phyloP scores from a whole-genome alignment of 2,113 vertebrate genomes.

The Vulpes lagopus region DNA sequence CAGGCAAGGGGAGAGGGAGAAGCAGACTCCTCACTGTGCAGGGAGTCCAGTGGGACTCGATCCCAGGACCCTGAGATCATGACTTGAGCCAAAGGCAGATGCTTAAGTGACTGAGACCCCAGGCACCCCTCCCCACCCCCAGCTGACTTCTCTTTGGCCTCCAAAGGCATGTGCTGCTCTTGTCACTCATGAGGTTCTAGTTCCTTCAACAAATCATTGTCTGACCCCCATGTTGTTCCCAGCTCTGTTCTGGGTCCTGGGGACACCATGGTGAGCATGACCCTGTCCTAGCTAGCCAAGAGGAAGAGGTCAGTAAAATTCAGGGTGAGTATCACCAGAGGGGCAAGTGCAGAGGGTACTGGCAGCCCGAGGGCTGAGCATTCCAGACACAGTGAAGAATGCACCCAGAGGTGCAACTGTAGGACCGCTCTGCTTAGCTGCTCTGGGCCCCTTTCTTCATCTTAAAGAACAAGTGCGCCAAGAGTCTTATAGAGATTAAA shows the following conservation, averaged over 20 bases:
- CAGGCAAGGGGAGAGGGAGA: too few species aligned
- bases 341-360: not conserved
- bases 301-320: not conserved
- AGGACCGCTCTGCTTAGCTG: not conserved
- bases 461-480: not conserved
- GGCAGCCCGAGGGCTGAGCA: not conserved
- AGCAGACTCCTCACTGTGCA: too few species aligned
- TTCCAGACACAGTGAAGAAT: fast-evolving
- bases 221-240: not conserved
- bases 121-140: too few species aligned
- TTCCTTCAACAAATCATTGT: not conserved
- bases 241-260: not conserved
- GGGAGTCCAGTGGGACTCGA: too few species aligned
- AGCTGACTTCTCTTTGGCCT: too few species aligned
- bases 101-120: too few species aligned
- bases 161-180: not conserved
- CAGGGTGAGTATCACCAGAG: fast-evolving
- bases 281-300: not conserved
- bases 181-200: fast-evolving
- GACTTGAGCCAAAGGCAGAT: too few species aligned
- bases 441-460: not conserved
- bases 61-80: too few species aligned
- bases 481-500: not conserved
- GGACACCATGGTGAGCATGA: not conserved
- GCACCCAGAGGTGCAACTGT: not conserved